Evolutionary conservation across 1,140 invertebrate genomes (phyloP).

Genomic region (Trialeurodes vaporariorum): DNA sequence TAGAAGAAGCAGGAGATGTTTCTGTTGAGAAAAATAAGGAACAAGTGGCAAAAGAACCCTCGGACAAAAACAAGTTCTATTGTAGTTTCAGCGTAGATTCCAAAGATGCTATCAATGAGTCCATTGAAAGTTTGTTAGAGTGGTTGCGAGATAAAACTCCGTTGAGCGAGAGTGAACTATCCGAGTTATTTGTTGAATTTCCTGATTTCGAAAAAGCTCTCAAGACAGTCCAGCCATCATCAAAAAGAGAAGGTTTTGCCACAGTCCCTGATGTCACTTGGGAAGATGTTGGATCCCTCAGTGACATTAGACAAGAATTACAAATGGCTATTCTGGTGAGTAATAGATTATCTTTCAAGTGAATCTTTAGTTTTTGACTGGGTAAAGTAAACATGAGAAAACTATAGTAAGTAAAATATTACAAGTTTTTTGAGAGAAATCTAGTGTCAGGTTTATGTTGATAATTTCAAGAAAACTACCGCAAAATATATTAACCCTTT

Average conservation of each 20-base stretch:
- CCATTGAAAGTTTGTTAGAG: neutral
- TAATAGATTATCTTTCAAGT: no score
- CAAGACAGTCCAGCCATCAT: slow-evolving; percentile 76
- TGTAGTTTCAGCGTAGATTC: neutral
- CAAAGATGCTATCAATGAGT: neutral
- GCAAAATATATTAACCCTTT: no score
- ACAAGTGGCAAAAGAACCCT: neutral
- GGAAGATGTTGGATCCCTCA: slow-evolving; percentile 90
- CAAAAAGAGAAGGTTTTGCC: slow-evolving; percentile 92
- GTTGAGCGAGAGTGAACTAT: neutral
- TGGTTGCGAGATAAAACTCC: neutral
- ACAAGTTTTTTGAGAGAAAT: no score
- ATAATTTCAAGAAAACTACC: no score
- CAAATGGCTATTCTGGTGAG: slow-evolving; percentile 82
- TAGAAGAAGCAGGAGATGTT: neutral
- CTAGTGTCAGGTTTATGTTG: no score
- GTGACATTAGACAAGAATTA: slow-evolving; percentile 76
- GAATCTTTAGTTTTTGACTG: no score
- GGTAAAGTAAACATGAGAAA: no score
- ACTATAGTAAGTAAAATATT: no score
- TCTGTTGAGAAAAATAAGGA: no score
- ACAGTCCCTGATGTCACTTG: slow-evolving; percentile 95
- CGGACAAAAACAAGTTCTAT: neutral
- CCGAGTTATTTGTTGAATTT: slow-evolving; percentile 41
- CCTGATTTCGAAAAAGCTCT: slow-evolving; percentile 68